Conservation (phyloP, 2,113 vertebrate genomes). For the Brachypodius melanocephalos region DNA sequence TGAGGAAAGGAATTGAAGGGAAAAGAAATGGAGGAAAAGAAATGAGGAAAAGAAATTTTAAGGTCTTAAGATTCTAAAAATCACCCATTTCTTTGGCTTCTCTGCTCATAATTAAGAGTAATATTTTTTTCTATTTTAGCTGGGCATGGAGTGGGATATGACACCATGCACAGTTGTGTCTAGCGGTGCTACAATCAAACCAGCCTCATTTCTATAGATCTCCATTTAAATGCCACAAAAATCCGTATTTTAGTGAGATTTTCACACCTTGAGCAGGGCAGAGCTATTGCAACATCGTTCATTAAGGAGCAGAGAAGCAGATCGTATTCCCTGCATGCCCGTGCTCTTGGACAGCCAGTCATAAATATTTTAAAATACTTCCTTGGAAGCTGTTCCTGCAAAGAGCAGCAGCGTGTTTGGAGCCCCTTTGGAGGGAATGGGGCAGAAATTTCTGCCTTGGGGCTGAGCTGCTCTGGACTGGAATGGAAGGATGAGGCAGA, state of each 20-base stretch:
- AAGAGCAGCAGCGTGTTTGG: background rate
- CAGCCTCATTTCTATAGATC: background rate
- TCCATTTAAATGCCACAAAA: background rate
- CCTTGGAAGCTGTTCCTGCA: background rate
- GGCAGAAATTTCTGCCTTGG: background rate
- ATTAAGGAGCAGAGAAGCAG: background rate
- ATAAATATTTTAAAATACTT: background rate
- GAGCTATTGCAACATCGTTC: background rate
- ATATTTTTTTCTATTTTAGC: background rate
- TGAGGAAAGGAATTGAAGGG: background rate
- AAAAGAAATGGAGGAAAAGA: background rate
- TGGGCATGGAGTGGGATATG: background rate
- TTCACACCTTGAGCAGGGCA: background rate
- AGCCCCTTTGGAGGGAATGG: background rate
- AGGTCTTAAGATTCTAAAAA: background rate
- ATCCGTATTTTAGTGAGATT: background rate
- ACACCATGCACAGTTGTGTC: background rate
- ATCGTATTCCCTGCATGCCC: fast-evolving
- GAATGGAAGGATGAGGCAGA: background rate
- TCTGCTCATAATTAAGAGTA: background rate
- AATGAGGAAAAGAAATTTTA: background rate
- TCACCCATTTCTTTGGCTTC: background rate
- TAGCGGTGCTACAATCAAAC: background rate
- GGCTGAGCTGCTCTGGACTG: background rate
- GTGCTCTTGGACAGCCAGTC: background rate